Conservation (phyloP, 2,797 vertebrate genomes). For the Eulemur mongoz region DNA sequence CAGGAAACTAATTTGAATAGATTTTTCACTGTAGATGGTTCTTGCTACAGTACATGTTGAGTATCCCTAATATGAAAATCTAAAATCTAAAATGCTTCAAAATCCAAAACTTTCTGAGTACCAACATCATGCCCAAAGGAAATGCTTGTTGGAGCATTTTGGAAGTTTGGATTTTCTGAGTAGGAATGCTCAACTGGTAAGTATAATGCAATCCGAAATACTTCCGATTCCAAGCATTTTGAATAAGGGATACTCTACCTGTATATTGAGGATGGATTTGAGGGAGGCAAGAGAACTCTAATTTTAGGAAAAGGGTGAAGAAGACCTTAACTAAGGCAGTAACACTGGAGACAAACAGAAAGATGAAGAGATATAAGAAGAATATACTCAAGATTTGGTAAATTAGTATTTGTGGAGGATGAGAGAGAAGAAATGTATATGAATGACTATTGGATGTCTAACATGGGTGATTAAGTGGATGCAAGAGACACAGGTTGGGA, state of each 20-base stretch:
- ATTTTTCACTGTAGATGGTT: neutral
- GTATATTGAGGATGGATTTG: neutral
- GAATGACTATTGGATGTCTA: neutral
- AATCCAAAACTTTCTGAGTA: neutral
- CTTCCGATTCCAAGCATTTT: neutral
- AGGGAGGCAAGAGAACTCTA: neutral
- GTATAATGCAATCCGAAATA: neutral
- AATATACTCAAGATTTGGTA: neutral
- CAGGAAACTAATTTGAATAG: neutral
- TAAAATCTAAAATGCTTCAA: neutral
- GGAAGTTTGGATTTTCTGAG: neutral
- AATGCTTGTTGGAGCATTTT: neutral
- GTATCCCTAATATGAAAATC: neutral
- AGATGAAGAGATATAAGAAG: neutral
- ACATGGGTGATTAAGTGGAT: neutral
- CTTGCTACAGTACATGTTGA: neutral
- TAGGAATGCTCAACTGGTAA: neutral
- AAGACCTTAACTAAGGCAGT: neutral
- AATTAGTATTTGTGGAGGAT: neutral
- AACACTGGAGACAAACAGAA: neutral
- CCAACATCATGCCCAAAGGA: neutral
- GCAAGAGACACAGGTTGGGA: neutral
- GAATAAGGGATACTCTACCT: neutral
- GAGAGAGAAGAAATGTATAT: neutral
- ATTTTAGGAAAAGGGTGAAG: neutral